Evolutionary conservation across 2,888 invertebrate genomes (phyloP).

Genomic region (Phrixothrix hirtus): DNA sequence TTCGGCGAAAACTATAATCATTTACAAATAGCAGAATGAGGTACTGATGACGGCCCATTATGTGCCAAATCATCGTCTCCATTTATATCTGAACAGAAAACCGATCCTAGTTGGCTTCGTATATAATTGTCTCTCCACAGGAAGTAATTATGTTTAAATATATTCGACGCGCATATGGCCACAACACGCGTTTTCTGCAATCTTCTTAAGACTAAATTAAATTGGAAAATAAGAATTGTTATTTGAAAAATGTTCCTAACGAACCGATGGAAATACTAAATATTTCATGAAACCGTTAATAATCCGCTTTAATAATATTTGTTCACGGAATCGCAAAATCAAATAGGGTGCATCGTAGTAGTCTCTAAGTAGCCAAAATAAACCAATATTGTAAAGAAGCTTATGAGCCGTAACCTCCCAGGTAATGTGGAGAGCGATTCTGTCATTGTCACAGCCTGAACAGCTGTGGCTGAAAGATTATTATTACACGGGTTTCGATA

Average conservation of each 20-base stretch:
- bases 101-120: slow-evolving; percentile 28
- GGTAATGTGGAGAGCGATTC: not conserved
- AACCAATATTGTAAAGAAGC: not conserved
- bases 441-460: not conserved
- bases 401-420: not conserved
- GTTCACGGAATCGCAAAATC: no score
- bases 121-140: slow-evolving; percentile 49
- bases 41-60: slow-evolving; percentile 33
- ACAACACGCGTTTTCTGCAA: slow-evolving; percentile 17
- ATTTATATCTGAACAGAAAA: slow-evolving; percentile 32
- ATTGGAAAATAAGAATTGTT: no score
- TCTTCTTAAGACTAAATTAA: not conserved
- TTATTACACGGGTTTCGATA: not conserved
- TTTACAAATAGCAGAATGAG: not conserved
- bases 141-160: slow-evolving; percentile 49
- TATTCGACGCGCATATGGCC: slow-evolving; percentile 46
- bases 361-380: no score
- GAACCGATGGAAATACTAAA: no score
- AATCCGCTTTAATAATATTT: not conserved
- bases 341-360: not conserved
- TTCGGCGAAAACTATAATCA: not conserved
- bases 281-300: not conserved
- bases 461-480: not conserved
- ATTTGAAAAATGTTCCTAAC: no score
- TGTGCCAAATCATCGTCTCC: slow-evolving; percentile 45